phyloP scores from a whole-genome alignment of 1,140 invertebrate genomes.

The Carcinoscorpius rotundicauda region DNA sequence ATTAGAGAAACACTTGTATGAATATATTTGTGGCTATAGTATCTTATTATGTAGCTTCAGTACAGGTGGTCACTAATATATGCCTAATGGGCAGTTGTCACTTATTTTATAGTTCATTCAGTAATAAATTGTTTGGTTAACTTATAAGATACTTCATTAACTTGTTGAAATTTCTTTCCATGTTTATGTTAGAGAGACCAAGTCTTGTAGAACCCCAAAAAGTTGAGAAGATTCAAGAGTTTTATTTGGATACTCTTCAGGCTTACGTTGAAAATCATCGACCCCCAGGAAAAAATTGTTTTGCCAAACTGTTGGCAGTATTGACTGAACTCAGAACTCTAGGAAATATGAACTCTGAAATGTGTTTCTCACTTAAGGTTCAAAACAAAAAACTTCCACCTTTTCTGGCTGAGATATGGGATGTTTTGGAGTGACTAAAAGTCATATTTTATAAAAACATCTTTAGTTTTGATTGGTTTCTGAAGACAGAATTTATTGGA shows the following conservation, averaged over 20 bases:
- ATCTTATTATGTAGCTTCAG: too few species aligned
- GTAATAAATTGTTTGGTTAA: too few species aligned
- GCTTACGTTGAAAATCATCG: conserved; percentile 69
- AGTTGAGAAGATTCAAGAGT: conserved; percentile 91
- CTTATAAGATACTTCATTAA: too few species aligned
- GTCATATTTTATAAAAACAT: too few species aligned
- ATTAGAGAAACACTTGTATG: too few species aligned
- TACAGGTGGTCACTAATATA: too few species aligned
- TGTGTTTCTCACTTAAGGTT: conserved; percentile 88
- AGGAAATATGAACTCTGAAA: conserved; percentile 90
- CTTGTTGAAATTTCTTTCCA: too few species aligned
- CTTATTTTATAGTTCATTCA: too few species aligned
- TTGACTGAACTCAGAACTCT: conserved; percentile 87
- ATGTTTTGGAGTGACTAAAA: conserved; percentile 42
- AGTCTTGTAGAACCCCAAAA: conserved; percentile 72
- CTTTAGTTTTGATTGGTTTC: too few species aligned
- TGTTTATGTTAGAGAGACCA: conserved; percentile 60
- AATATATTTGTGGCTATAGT: too few species aligned
- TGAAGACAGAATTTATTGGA: too few species aligned
- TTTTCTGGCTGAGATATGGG: conserved; percentile 92
- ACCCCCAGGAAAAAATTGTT: conserved; percentile 52
- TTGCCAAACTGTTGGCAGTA: conserved; percentile 81
- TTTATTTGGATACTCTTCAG: conserved; percentile 78
- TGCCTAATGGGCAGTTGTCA: too few species aligned
- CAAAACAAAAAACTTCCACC: conserved; percentile 88